A percentile compares a stretch with the other conserved stretches of the same genome.
These are phyloP conservation scores for Zaprionus ghesquierei DNA, from an alignment of 1,140 invertebrate species.

Conservation along the genomic window DNA sequence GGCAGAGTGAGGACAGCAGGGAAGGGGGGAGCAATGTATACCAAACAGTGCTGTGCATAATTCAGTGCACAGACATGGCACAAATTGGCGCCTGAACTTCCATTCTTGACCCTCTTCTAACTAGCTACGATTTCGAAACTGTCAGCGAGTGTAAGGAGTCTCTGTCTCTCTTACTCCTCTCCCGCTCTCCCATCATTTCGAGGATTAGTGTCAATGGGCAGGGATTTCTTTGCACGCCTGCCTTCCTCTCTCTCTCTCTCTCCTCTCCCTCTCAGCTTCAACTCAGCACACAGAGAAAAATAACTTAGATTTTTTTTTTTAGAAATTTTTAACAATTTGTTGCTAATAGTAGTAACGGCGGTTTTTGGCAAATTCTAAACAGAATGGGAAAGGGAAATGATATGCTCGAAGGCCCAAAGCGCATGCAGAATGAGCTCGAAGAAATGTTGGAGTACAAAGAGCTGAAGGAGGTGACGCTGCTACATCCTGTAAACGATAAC, in stretches of 20 bases:
- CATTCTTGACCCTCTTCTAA: not conserved
- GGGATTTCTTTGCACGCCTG: conserved; percentile 52
- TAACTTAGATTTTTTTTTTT: no score
- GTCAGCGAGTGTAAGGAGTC: conserved; percentile 63
- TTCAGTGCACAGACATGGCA: not conserved
- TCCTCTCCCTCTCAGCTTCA: not conserved
- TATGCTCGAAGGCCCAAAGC: conserved; percentile 86
- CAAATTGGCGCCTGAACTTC: not conserved
- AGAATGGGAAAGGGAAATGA: no score
- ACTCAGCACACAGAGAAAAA: conserved; percentile 29
- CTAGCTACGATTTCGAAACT: conserved; percentile 75
- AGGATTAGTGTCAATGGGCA: conserved; percentile 80
- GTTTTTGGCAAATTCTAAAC: not conserved
- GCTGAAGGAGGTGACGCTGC: conserved; percentile 92
- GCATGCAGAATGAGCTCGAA: conserved; percentile 91
- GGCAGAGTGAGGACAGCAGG: not conserved
- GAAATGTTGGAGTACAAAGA: conserved; percentile 91
- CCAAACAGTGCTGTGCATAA: conserved; percentile 20
- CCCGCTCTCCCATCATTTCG: conserved; percentile 39
- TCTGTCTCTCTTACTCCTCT: not conserved
- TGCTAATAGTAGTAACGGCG: not conserved
- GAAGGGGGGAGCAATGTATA: not conserved
- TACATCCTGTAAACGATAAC: conserved; percentile 95
- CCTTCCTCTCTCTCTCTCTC: conserved; percentile 1
- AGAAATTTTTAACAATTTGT: not conserved